Base-by-base conservation (phyloP, 1,140 invertebrate species). In the Asobara japonica region DNA sequence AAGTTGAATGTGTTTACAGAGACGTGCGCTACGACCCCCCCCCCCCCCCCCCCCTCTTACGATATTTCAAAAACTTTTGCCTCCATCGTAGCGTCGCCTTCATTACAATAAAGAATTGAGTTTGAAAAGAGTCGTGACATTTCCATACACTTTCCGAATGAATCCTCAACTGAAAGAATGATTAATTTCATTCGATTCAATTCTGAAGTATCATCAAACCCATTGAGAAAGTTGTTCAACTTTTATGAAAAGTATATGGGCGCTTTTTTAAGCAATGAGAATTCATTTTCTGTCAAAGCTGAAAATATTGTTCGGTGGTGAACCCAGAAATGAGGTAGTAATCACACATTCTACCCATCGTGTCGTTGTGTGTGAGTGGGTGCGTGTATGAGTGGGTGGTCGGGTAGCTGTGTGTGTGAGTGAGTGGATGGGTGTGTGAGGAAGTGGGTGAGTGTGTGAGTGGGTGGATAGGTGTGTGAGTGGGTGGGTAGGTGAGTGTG, bases 31-130 rank as follows among this genome's bases (percentile, higher is more conserved):
- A 51, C 45, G 22, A 51, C 18, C 8, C 45, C 45, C 3, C n/a
- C n/a, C n/a, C n/a, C n/a, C n/a, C n/a, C n/a, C n/a, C n/a, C n/a
- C n/a, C n/a, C n/a, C n/a, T n/a, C n/a, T n/a, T n/a, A n/a, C n/a
- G 16, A 51, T 51, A 1, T 51, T 20, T 51, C 18, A n/a, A 51
- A 51, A 51, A 51, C 16, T 51, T 51, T 36, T 36, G 5, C 11
- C 31, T 36, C 11, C 31, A 36, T 11, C 20, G 2, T 8, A 51
- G 36, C 10, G 45, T 51, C 20, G 45, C 45, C 20, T 20, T 51
- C 45, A 51, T 51, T 51, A 51, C 20, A 51, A 51, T 51, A 18
- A 51, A 51, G 45, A 51, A 51, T 51, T 20, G 45, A 25, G 45
- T 51, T 51, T 10, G 16, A 13, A 51, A 51, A 51, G 8, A 51